A percentile compares a stretch with the other conserved stretches of the same genome.
phyloP scores from a whole-genome alignment of 2,888 invertebrate genomes.

The Gisinianus flammeolus region DNA sequence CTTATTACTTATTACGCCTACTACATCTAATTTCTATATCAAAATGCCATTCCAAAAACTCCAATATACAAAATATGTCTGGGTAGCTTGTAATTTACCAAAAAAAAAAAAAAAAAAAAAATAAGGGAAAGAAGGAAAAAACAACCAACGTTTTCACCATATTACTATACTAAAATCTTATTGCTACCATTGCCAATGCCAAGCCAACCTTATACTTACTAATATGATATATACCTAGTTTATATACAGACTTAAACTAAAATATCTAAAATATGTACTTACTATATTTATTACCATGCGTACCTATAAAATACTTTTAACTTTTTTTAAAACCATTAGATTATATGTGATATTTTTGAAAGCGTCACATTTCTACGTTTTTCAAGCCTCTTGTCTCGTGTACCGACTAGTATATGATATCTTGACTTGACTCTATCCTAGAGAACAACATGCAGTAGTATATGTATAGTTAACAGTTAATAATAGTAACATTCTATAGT shows the following conservation, averaged over 20 bases:
- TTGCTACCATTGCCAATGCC: slow-evolving; percentile 29
- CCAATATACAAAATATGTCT: background rate
- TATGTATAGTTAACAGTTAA: no score
- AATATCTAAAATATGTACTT: background rate
- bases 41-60: background rate
- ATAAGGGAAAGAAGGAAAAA: no score
- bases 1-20: slow-evolving; percentile 2
- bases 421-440: no score
- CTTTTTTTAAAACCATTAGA: slow-evolving; percentile 12
- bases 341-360: background rate
- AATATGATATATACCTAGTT: slow-evolving; percentile 1
- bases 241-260: background rate
- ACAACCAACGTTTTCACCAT: no score
- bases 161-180: background rate
- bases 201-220: slow-evolving; percentile 29
- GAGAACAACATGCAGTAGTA: no score
- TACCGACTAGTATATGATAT: background rate
- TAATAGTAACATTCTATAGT: no score
- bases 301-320: slow-evolving; percentile 30
- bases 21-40: background rate
- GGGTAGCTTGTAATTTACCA: slow-evolving; percentile 2
- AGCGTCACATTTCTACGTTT: background rate
- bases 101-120: no score
- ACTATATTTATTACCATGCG: slow-evolving; percentile 34
- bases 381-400: background rate